A percentile compares a stretch with the other conserved stretches of the same genome.
These are phyloP conservation scores for Pygocentrus nattereri DNA, from an alignment of 2,797 vertebrate species.

Conservation along the genomic window DNA sequence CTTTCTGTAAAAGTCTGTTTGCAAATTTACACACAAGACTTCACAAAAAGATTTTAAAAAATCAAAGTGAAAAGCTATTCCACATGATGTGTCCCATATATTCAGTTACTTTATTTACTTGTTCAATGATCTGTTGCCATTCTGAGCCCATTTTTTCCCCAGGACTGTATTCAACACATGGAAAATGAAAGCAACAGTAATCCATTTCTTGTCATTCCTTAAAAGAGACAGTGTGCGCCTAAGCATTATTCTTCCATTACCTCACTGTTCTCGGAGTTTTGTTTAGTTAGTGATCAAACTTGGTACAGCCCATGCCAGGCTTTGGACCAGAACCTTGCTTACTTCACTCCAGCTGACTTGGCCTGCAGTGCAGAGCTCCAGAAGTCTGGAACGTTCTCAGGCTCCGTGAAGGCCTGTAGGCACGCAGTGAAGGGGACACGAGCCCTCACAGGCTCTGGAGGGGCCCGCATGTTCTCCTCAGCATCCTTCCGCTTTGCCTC, in stretches of 20 bases:
- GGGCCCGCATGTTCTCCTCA: conserved; percentile 85
- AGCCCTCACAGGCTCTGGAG: conserved; percentile 90
- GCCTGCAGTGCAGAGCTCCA: conserved; percentile 99
- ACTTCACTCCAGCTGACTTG: conserved; percentile 97
- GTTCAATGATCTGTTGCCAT: too few relatives aligned
- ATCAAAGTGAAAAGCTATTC: too few relatives aligned
- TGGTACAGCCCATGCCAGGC: conserved; percentile 1
- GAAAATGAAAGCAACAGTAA: not conserved
- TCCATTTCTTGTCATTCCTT: not conserved
- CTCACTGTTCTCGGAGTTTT: not conserved
- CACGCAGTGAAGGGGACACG: conserved; percentile 94
- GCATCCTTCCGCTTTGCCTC: conserved; percentile 89
- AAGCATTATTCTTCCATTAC: not conserved
- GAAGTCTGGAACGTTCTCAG: conserved; percentile 94
- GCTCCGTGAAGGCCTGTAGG: conserved; percentile 95
- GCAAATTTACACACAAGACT: too few relatives aligned
- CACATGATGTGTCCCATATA: too few relatives aligned
- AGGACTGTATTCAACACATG: not conserved
- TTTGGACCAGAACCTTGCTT: conserved; percentile 67
- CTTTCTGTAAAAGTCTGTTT: too few relatives aligned
- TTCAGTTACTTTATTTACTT: too few relatives aligned
- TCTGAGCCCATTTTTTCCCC: too few relatives aligned
- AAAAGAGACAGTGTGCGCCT: not conserved
- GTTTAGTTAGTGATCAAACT: not conserved
- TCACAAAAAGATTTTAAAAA: too few relatives aligned